A percentile compares a stretch with the other conserved stretches of the same genome.
Evolutionary conservation across 2,113 vertebrate genomes (phyloP).

Genomic region (Strigops habroptila): DNA sequence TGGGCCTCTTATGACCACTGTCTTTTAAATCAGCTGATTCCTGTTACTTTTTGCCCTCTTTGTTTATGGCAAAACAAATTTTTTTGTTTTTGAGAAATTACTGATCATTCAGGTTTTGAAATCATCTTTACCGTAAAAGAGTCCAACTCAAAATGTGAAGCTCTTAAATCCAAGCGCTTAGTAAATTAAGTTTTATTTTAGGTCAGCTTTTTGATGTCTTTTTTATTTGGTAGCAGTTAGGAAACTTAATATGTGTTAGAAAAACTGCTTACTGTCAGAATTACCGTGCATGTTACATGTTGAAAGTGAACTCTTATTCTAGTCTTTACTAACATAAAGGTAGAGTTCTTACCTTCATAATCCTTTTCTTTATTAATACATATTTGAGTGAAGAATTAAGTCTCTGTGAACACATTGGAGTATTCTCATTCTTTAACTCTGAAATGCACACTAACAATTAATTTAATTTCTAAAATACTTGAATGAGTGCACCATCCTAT

Average conservation of each 20-base stretch:
- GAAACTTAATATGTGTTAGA: background rate
- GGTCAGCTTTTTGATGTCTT: background rate
- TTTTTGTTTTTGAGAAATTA: background rate
- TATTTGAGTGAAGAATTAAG: background rate
- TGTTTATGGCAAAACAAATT: too few species aligned
- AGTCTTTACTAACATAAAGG: background rate
- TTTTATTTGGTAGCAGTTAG: background rate
- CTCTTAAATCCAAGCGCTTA: background rate
- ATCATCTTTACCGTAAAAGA: background rate
- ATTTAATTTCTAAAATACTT: background rate
- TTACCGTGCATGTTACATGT: background rate
- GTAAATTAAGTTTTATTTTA: background rate
- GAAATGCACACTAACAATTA: background rate
- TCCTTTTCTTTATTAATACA: background rate
- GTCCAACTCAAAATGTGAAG: background rate
- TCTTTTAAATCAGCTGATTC: conserved; percentile 9
- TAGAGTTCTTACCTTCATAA: background rate
- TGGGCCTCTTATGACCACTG: background rate
- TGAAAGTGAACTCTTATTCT: background rate
- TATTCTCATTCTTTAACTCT: background rate
- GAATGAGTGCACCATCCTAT: background rate
- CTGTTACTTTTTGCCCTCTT: background rate
- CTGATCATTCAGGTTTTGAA: background rate
- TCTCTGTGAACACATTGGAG: background rate
- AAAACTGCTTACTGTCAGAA: background rate